Conservation (phyloP, 2,888 invertebrate species). For the Rhyacophila evoluta region DNA sequence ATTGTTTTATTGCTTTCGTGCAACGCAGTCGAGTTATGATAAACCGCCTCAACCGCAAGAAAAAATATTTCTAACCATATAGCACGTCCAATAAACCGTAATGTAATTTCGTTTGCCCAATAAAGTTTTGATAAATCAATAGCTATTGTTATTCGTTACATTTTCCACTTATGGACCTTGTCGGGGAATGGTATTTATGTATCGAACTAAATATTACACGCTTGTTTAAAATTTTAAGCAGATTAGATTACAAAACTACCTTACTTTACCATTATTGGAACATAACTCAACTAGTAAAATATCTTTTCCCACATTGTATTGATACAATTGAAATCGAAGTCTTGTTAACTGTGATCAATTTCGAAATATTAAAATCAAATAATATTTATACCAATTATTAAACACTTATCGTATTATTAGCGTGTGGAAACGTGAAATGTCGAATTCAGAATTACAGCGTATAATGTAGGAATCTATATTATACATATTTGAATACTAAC, state of each 20-base stretch:
- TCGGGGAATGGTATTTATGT: not conserved
- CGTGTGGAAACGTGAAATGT: no score
- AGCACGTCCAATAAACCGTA: not conserved
- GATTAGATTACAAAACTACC: not conserved
- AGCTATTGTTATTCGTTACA: not conserved
- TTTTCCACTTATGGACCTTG: not conserved
- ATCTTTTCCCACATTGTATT: no score
- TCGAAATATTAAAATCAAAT: no score
- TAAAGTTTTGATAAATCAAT: slow-evolving; percentile 7
- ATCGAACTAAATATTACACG: not conserved
- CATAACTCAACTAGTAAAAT: no score
- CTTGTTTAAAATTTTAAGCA: not conserved
- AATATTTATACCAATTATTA: no score
- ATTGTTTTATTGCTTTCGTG: not conserved
- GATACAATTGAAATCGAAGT: no score
- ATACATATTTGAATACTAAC: no score
- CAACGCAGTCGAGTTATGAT: not conserved
- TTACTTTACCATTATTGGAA: not conserved
- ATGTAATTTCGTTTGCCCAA: not conserved
- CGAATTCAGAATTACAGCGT: no score
- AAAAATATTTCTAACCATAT: not conserved
- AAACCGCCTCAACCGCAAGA: not conserved
- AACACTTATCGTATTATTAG: no score
- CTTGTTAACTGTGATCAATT: no score
- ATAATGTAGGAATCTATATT: no score